phyloP scores from a whole-genome alignment of 2,113 vertebrate genomes.

The Macroglossus sobrinus region DNA sequence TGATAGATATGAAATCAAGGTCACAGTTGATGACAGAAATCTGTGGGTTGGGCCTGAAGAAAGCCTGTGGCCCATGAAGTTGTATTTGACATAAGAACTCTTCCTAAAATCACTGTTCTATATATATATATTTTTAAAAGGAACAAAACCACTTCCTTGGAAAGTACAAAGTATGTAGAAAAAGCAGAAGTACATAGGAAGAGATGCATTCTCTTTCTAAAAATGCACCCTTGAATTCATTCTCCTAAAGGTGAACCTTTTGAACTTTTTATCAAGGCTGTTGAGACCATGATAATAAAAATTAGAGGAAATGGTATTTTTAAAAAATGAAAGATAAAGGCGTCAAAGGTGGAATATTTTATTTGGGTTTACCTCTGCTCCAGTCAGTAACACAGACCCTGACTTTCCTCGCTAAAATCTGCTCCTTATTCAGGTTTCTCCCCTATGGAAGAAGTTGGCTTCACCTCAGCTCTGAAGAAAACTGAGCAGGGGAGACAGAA shows the following conservation, averaged over 20 bases:
- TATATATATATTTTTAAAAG: background rate
- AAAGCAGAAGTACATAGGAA: background rate
- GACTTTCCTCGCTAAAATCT: background rate
- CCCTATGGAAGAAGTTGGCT: background rate
- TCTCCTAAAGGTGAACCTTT: background rate
- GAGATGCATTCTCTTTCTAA: background rate
- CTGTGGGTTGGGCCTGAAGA: background rate
- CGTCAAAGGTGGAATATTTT: too few species aligned
- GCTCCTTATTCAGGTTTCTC: background rate
- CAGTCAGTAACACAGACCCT: background rate
- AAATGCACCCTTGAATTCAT: background rate
- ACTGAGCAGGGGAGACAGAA: background rate
- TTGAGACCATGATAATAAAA: background rate
- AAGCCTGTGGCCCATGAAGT: background rate
- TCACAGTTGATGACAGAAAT: background rate
- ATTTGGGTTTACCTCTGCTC: background rate
- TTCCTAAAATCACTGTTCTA: background rate
- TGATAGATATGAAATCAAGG: background rate
- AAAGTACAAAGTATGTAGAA: background rate
- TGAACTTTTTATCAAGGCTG: background rate
- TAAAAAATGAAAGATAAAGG: background rate
- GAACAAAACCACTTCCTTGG: background rate
- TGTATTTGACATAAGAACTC: background rate
- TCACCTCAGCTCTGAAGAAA: background rate
- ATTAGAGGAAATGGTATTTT: background rate